Conservation (phyloP, 2,888 invertebrate genomes). For the Elmis aenea region DNA sequence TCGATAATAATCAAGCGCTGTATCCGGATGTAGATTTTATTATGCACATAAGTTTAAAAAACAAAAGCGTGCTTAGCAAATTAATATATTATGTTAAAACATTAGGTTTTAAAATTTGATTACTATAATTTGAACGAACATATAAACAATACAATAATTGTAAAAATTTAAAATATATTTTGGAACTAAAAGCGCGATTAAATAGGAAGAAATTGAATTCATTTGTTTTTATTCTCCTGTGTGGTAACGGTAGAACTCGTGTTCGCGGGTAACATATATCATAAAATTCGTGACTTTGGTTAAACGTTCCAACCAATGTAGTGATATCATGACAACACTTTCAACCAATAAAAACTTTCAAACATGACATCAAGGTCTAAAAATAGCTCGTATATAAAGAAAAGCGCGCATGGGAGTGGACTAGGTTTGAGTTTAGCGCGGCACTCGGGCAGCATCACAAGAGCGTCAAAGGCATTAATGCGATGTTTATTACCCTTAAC, state of each 20-base stretch:
- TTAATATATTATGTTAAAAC: too few relatives aligned
- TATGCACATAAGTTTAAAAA: too few relatives aligned
- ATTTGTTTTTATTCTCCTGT: conserved; percentile 34
- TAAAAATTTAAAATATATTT: too few relatives aligned
- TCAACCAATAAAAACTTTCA: conserved; percentile 29
- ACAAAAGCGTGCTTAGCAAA: too few relatives aligned
- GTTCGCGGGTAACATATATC: conserved; percentile 34
- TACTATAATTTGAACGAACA: too few relatives aligned
- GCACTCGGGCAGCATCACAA: conserved; percentile 35
- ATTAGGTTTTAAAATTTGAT: too few relatives aligned
- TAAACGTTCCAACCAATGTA: conserved; percentile 34
- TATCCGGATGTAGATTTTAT: too few relatives aligned
- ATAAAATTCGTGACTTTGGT: conserved; percentile 32
- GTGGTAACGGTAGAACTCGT: conserved; percentile 24
- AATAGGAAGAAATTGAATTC: too few relatives aligned
- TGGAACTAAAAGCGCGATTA: too few relatives aligned
- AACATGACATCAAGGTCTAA: conserved; percentile 42
- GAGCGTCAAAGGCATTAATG: conserved; percentile 36
- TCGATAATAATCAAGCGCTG: too few relatives aligned
- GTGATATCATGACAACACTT: conserved; percentile 34
- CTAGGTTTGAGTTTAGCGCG: conserved; percentile 43
- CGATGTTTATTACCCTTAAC: conserved; percentile 42
- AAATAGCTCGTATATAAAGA: conserved; percentile 42
- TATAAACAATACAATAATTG: too few relatives aligned
- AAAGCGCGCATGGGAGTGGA: conserved; percentile 39